Base-by-base conservation (phyloP, 2,113 vertebrate species). In the Brachirus orientalis region DNA sequence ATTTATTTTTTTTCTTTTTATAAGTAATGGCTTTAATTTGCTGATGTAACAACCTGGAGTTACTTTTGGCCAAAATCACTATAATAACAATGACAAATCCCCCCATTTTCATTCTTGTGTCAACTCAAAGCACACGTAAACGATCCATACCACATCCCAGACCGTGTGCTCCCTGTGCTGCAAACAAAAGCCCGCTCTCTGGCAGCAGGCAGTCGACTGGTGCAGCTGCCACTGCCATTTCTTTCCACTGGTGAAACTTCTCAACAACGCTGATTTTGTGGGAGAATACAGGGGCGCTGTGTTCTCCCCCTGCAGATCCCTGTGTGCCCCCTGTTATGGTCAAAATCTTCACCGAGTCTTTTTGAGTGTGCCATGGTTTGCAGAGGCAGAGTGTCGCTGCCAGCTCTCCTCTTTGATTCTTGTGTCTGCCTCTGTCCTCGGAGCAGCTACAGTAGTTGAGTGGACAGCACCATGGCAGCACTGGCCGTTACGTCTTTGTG, bases 191-290 rank as follows among this genome's bases (percentile, higher is more conserved):
- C 67, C 59, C 40, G 45, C 43, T 80, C 75, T 80, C 93, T 90
- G 90, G 82, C 92, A 75, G 73, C 65, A 69, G 79, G 41, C 73
- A 51, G 72, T 60, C 80, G 55, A 19, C 82, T 69, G 82, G 87
- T 90, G 86, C 88, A 90, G 86, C 89, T 88, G 89, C 67, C 72
- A 55, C 70, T 10, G 46, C 74, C 40, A 58, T 72, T 66, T 60
- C 76, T 77, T 57, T 53, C 60, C 9, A 56, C 61, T 77, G 79
- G 56, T 53, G 47, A 40, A 43, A 48, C 75, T 74, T 76, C 78
- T 77, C 74, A 81, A 77, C 75, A 65, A 52, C 60, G 1, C 72
- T 75, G 81, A 90, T 90, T 83, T 86, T 88, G 69, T 63, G 64
- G 53, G 43, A 33, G 73, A 69, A 62, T 59, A 82, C 73, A 79